Percentiles rank a stretch among this genome's conserved stretches.
Conservation (phyloP, 1,140 invertebrate species). For the Scaptodrosophila lebanonensis region DNA sequence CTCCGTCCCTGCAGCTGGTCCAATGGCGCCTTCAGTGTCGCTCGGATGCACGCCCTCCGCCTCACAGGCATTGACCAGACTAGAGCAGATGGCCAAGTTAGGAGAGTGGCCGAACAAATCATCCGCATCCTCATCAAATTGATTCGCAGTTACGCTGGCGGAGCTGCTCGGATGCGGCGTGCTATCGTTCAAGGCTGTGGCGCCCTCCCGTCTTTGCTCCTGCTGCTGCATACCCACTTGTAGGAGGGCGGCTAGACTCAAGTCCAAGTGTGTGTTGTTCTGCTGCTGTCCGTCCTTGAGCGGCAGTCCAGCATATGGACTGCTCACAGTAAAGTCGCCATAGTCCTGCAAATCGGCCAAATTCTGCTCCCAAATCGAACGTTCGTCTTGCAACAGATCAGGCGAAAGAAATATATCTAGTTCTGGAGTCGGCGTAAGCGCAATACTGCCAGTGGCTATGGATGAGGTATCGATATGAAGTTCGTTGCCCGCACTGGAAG, state of each 20-base stretch:
- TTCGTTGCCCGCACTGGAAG: slow-evolving; percentile 25
- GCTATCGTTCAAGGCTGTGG: slow-evolving; percentile 61
- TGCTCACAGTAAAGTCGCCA: slow-evolving; percentile 57
- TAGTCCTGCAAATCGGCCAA: slow-evolving; percentile 71
- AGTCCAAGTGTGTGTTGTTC: slow-evolving; percentile 51
- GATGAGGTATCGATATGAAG: slow-evolving; percentile 41
- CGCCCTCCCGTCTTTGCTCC: neutral
- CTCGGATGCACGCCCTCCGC: slow-evolving; percentile 50
- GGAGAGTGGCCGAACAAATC: slow-evolving; percentile 33
- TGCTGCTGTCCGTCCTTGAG: slow-evolving; percentile 71
- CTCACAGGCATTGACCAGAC: slow-evolving; percentile 49
- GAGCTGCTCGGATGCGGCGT: slow-evolving; percentile 57
- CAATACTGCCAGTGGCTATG: slow-evolving; percentile 30
- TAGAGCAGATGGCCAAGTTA: no score
- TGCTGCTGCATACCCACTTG: slow-evolving; percentile 44
- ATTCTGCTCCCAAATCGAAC: slow-evolving; percentile 74
- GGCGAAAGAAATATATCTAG: slow-evolving; percentile 63
- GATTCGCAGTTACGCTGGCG: slow-evolving; percentile 41
- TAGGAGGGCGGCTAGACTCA: slow-evolving; percentile 51
- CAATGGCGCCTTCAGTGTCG: slow-evolving; percentile 35
- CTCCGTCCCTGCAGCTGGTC: neutral
- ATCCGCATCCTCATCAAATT: slow-evolving; percentile 30
- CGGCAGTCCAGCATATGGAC: slow-evolving; percentile 64
- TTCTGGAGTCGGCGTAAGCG: slow-evolving; percentile 27
- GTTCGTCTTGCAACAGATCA: slow-evolving; percentile 57